These are phyloP conservation scores for Leptodactylus fuscus DNA, from an alignment of 2,113 vertebrate genomes.

Conservation along the genomic window DNA sequence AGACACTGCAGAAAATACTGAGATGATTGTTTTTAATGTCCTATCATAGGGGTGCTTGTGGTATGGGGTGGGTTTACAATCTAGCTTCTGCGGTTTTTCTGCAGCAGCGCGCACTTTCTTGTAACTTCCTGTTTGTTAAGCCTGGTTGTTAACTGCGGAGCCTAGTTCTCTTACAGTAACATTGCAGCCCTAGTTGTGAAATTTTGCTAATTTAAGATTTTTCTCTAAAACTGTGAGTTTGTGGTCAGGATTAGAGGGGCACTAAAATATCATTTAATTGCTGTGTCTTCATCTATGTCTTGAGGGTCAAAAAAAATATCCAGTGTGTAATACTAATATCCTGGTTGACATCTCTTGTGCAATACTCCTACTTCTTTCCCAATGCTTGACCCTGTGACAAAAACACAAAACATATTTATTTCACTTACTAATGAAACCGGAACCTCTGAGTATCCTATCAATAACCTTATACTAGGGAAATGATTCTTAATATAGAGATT, in stretches of 20 bases:
- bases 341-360: background rate
- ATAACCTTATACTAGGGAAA: background rate
- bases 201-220: background rate
- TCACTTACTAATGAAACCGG: background rate
- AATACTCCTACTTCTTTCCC: background rate
- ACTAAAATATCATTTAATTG: background rate
- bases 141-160: background rate
- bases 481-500: background rate
- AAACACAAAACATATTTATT: background rate
- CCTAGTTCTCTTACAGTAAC: background rate
- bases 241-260: background rate
- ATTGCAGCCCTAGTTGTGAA: background rate
- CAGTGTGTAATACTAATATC: background rate
- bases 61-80: background rate
- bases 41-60: background rate
- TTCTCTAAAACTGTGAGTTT: background rate
- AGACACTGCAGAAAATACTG: background rate
- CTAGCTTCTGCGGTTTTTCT: constrained; percentile 20
- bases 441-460: background rate
- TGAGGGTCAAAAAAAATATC: background rate
- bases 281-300: background rate
- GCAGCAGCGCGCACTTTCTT: background rate
- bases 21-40: background rate
- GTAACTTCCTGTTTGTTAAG: constrained; percentile 27
- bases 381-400: background rate